Evolutionary conservation across 2,113 vertebrate genomes (phyloP).

Genomic region (Miniopterus natalensis): DNA sequence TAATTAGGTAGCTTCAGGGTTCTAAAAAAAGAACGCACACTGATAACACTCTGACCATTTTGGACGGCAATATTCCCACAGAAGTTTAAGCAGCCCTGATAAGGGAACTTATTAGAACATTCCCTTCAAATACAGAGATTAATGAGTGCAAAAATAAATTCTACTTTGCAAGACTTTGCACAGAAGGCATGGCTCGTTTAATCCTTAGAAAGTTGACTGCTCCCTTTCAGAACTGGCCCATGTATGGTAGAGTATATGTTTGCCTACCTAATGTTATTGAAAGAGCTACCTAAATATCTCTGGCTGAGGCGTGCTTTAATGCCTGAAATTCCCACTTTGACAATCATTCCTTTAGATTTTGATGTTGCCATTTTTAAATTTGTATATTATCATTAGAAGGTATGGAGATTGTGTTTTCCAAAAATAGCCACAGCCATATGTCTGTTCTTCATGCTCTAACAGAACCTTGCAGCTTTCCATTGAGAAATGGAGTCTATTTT

Average conservation of each 20-base stretch:
- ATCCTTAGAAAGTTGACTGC: conserved; percentile 12
- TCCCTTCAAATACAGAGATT: conserved; percentile 39
- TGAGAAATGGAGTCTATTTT: neutral
- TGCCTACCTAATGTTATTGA: neutral
- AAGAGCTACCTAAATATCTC: conserved; percentile 9
- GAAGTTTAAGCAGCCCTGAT: conserved; percentile 39
- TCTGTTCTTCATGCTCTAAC: neutral
- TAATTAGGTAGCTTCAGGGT: conserved; percentile 23
- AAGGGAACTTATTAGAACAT: conserved; percentile 31
- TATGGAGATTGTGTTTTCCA: neutral
- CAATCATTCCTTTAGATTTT: conserved; percentile 23
- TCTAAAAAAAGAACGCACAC: conserved; percentile 12
- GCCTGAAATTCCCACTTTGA: neutral
- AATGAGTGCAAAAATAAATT: conserved; percentile 59
- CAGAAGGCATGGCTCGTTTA: conserved; percentile 22
- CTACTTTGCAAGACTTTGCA: neutral
- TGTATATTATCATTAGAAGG: neutral
- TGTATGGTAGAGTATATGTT: too few species aligned
- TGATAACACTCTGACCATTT: conserved; percentile 25
- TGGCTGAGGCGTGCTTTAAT: neutral
- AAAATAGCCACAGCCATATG: neutral
- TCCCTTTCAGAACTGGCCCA: conserved; percentile 1
- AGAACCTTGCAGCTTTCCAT: neutral
- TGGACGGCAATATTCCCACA: neutral
- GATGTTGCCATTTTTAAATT: neutral